A percentile compares a stretch with the other conserved stretches of the same genome.
Evolutionary conservation across 1,140 invertebrate species (phyloP).

Genomic region (Berghia stephanieae): DNA sequence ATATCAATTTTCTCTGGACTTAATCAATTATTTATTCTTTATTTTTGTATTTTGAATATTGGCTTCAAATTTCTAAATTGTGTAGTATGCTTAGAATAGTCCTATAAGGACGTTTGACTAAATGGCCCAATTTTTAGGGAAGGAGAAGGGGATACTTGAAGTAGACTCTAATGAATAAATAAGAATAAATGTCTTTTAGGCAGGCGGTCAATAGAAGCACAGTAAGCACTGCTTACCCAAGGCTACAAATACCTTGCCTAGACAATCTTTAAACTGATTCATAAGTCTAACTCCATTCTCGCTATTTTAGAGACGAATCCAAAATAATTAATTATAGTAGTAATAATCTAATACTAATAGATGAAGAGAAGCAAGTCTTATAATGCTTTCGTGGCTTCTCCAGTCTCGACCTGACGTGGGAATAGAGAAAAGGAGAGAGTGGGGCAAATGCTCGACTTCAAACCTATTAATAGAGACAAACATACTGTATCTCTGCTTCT

Average conservation of each 20-base stretch:
- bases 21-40: background rate
- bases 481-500: background rate
- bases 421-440: background rate
- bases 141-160: background rate
- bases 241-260: no score
- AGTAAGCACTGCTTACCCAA: no score
- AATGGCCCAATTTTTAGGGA: background rate
- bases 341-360: no score
- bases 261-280: no score
- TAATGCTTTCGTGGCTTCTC: no score
- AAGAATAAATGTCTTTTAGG: background rate
- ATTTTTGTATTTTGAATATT: background rate
- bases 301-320: no score
- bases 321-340: no score
- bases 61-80: background rate
- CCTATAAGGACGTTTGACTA: background rate
- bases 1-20: background rate
- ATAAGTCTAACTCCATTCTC: no score
- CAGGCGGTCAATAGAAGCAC: background rate
- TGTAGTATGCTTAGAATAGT: background rate
- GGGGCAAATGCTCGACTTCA: background rate
- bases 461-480: no score
- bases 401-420: no score
- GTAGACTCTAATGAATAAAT: background rate
- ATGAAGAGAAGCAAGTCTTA: no score